Base-by-base conservation (phyloP, 2,113 vertebrate genomes). In the Felis chaus region DNA sequence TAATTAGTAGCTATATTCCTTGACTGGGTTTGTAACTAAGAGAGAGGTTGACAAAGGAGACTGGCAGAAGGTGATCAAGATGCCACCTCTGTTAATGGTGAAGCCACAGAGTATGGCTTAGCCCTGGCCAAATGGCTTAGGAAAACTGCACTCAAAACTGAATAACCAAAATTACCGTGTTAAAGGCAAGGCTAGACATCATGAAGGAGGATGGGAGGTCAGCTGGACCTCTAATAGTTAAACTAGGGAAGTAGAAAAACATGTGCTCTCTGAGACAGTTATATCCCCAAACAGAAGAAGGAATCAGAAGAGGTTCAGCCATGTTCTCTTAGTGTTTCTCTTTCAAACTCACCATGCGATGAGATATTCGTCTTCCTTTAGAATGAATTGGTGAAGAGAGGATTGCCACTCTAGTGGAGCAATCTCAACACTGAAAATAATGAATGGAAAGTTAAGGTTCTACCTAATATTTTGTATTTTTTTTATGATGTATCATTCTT, bases 141-240 rank as follows among this genome's bases (percentile, higher is more conserved):
- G 31, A 27, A 86, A 81, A 36, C 14, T 41, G 25, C 7, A 33
- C 0, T 50, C 25, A 69, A 69, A 94, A 68, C 19, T 80, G 8
- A 25, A 48, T 25, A 71, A 39, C 5, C 11, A 65, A 25, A 36
- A 8, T 68, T 45, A 31, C 9, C 15, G 1, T 19, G 2, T 29
- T 45, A 68, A 61, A 66, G 7, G 4, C 13, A 81, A 73, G 4
- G 3, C 0, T 55, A 13, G 8, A 10, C 15, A 5, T 45, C 8
- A 57, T 27, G 33, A 33, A 53, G 33, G 8, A 11, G 16, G 13
- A 4, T 1, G 7, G 2, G 1, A 23, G 4, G 0, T 27, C 15
- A 27, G 4, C 31, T 41, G 41, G 11, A 33, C 11, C 33, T 65
- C 8, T 29, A 61, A 61, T 61, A 41, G 11, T 29, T 31, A n/a